A percentile compares a stretch with the other conserved stretches of the same genome.
These are phyloP conservation scores for Mareca strepera DNA, from an alignment of 2,797 vertebrate genomes.

Conservation along the genomic window DNA sequence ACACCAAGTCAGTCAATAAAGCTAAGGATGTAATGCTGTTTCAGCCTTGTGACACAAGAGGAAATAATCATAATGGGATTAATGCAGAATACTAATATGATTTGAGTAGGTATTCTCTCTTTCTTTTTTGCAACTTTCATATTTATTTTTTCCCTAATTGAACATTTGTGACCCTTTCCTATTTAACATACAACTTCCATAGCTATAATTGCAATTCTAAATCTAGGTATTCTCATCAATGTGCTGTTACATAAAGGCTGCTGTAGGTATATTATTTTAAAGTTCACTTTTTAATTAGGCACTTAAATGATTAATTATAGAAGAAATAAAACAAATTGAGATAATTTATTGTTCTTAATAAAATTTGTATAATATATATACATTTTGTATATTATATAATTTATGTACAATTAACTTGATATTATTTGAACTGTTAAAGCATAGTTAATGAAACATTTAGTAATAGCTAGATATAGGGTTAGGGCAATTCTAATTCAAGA, in stretches of 20 bases:
- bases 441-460: background rate
- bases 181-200: background rate
- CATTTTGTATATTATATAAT: background rate
- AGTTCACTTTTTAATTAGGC: background rate
- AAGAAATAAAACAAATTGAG: background rate
- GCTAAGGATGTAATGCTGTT: background rate
- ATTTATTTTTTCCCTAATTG: background rate
- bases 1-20: background rate
- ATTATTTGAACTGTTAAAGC: background rate
- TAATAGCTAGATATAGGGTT: background rate
- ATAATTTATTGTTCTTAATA: background rate
- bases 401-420: background rate
- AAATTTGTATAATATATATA: background rate
- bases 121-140: background rate
- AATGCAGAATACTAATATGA: constrained; percentile 1
- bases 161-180: background rate
- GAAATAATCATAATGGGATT: background rate
- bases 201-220: background rate
- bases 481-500: background rate
- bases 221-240: background rate
- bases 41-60: background rate
- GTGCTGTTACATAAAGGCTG: background rate
- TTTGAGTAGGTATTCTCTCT: background rate
- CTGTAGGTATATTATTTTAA: background rate
- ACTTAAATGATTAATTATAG: background rate